Evolutionary conservation across 2,888 invertebrate genomes (phyloP).

Genomic region (Chalcosyrphus nemorum): DNA sequence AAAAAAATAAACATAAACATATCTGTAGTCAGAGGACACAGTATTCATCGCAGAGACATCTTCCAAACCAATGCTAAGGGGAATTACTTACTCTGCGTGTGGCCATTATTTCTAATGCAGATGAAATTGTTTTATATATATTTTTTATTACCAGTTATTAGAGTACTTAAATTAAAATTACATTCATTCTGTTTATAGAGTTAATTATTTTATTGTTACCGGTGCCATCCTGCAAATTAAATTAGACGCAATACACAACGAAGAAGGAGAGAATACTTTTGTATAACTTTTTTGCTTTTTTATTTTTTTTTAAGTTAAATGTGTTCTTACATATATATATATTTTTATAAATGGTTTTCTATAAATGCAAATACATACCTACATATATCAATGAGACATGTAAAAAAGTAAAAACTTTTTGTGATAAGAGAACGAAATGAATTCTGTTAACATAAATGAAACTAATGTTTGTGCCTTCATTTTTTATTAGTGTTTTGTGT

Average conservation of each 20-base stretch:
- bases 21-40: neutral
- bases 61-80: neutral
- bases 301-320: slow-evolving; percentile 31
- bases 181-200: slow-evolving; percentile 3
- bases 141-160: slow-evolving; percentile 39
- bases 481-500: slow-evolving; percentile 30
- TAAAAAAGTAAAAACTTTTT: slow-evolving; percentile 35
- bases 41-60: neutral
- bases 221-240: slow-evolving; percentile 59
- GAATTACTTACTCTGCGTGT: neutral
- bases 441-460: slow-evolving; percentile 17
- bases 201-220: neutral
- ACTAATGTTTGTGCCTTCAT: slow-evolving; percentile 56
- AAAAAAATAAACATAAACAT: slow-evolving; percentile 36
- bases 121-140: slow-evolving; percentile 21
- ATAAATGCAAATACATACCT: slow-evolving; percentile 20
- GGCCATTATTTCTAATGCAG: neutral
- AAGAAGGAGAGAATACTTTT: slow-evolving; percentile 60
- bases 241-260: slow-evolving; percentile 36
- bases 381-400: slow-evolving; percentile 13
- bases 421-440: slow-evolving; percentile 57
- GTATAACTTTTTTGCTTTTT: slow-evolving; percentile 30
- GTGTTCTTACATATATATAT: slow-evolving; percentile 9
- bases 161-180: slow-evolving; percentile 58
- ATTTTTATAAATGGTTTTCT: slow-evolving; percentile 25